These are phyloP conservation scores for Stenolophus ochropezus DNA, from an alignment of 2,888 invertebrate genomes.

Conservation along the genomic window DNA sequence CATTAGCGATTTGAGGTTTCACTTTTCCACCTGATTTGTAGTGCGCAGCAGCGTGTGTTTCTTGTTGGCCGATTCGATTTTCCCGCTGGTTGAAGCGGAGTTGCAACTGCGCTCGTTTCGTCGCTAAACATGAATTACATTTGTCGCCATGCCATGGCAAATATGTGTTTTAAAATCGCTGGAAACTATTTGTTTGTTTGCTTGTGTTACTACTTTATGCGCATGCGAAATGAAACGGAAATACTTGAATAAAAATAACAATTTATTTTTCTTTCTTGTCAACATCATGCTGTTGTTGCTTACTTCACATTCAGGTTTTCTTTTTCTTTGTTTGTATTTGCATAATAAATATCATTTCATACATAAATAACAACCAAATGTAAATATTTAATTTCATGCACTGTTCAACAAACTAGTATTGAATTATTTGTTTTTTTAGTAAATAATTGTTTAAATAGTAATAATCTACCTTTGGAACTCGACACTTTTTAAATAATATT, in stretches of 20 bases:
- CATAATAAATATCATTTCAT: not conserved
- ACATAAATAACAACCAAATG: too few species aligned
- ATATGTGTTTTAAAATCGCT: slow-evolving; percentile 37
- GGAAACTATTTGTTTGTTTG: slow-evolving; percentile 27
- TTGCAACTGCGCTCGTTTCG: not conserved
- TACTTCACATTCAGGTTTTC: not conserved
- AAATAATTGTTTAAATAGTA: too few species aligned
- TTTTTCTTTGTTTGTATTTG: not conserved
- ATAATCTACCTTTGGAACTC: too few species aligned
- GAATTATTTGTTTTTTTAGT: too few species aligned
- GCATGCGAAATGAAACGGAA: slow-evolving; percentile 17
- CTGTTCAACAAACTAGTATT: too few species aligned
- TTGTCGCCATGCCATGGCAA: slow-evolving; percentile 19
- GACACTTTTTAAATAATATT: too few species aligned
- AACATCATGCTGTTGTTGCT: slow-evolving; percentile 13
- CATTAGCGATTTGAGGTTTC: slow-evolving; percentile 40
- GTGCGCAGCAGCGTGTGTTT: not conserved
- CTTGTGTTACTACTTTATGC: slow-evolving; percentile 2
- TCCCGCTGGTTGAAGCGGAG: not conserved
- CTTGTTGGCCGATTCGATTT: slow-evolving; percentile 29
- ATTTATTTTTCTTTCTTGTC: slow-evolving; percentile 1
- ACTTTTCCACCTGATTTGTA: slow-evolving; percentile 41
- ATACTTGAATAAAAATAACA: slow-evolving; percentile 1
- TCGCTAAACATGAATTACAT: slow-evolving; percentile 22
- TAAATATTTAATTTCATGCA: too few species aligned